Percentiles rank a stretch among this genome's conserved stretches.
These are phyloP conservation scores for Osmerus eperlanus DNA, from an alignment of 2,113 vertebrate species.

Conservation along the genomic window DNA sequence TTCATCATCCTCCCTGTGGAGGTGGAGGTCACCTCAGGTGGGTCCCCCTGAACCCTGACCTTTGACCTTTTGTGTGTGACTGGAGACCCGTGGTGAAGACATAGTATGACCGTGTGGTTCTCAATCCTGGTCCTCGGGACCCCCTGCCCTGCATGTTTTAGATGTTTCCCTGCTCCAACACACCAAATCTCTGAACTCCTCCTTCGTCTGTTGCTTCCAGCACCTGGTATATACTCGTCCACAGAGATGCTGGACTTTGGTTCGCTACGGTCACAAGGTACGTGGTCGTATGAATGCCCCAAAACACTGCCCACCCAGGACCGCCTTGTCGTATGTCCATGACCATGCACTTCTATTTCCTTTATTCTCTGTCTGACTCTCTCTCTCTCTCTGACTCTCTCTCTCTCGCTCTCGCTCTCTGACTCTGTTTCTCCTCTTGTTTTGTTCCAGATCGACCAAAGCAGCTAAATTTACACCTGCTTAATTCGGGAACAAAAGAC, in stretches of 20 bases:
- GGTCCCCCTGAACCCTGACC: neutral
- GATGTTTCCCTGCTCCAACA: too few species aligned
- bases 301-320: neutral
- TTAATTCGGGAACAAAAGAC: conserved; percentile 99
- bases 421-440: neutral
- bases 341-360: too few species aligned
- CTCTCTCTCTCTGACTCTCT: neutral
- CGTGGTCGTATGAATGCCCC: neutral
- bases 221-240: conserved; percentile 83
- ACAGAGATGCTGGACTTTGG: conserved; percentile 98
- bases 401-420: neutral
- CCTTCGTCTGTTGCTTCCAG: conserved; percentile 49
- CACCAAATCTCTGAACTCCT: neutral
- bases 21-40: conserved; percentile 97
- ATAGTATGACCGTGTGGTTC: too few species aligned
- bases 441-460: conserved; percentile 87
- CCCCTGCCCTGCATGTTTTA: too few species aligned
- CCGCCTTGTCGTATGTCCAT: too few species aligned
- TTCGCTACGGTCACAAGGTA: conserved; percentile 95
- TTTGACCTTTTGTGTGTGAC: too few species aligned
- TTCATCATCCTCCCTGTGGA: conserved; percentile 97
- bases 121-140: too few species aligned
- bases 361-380: too few species aligned
- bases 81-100: too few species aligned
- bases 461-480: conserved; percentile 93